These are phyloP conservation scores for Zalophus californianus DNA, from an alignment of 2,797 vertebrate genomes.

Conservation along the genomic window DNA sequence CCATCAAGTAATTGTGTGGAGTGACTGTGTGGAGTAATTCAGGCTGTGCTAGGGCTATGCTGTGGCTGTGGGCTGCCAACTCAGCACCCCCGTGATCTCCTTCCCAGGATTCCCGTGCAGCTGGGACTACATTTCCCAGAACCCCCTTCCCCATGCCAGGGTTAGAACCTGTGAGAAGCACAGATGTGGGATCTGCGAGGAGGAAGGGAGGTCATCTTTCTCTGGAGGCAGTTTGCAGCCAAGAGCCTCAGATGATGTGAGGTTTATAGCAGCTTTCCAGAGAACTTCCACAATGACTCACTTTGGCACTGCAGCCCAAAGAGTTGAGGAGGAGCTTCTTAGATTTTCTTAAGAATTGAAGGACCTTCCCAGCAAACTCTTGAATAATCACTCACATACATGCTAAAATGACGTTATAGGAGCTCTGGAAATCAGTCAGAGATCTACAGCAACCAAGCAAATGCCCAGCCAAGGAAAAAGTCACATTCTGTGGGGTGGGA, in stretches of 20 bases:
- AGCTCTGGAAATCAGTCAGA: background rate
- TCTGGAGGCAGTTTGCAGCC: background rate
- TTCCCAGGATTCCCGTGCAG: background rate
- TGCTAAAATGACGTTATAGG: background rate
- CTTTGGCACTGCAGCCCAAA: background rate
- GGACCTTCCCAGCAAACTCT: background rate
- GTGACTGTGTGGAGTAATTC: background rate
- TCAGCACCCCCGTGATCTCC: background rate
- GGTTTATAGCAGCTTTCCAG: background rate
- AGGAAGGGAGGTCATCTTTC: background rate
- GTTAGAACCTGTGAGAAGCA: background rate
- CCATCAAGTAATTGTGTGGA: background rate
- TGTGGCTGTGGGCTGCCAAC: background rate
- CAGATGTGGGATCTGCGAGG: background rate
- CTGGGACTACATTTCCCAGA: slow-evolving; percentile 4
- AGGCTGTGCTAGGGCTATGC: background rate
- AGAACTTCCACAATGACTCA: background rate
- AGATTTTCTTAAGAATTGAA: background rate
- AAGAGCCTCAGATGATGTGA: background rate
- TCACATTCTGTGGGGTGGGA: background rate
- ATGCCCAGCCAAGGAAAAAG: background rate
- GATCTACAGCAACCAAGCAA: background rate
- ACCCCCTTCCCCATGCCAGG: background rate
- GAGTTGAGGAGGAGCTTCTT: background rate
- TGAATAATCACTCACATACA: background rate